Base-by-base conservation (phyloP, 2,888 invertebrate genomes). In the Venustoraphidia nigricollis region DNA sequence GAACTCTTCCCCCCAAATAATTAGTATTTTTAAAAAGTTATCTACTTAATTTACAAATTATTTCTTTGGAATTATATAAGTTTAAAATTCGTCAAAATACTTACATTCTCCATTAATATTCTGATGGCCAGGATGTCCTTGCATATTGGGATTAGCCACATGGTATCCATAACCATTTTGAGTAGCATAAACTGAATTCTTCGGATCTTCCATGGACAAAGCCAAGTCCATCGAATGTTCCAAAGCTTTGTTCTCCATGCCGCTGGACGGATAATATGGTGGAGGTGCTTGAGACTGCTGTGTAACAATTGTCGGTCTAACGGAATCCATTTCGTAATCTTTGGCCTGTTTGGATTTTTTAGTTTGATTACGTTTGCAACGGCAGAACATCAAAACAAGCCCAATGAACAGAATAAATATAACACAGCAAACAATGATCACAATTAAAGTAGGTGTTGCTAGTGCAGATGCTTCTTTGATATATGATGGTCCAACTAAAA, bases 321-420 rank as follows among this genome's bases (percentile, higher is more conserved):
- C 85, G 0, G 87, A 82, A 62, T 90, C 89, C 83, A 89, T 86
- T 70, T 91, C 91, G 64, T 90, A 90, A 65, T 91, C 90, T 67
- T 92, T 92, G 34, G 83, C 78, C 56, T 81, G 80, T 53, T 73
- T 73, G 54, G 87, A 83, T 66, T 90, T 88, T 64, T 87, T 87
- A 57, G 79, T 79, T 60, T 84, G 84, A 60, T 82, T 83, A 51
- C 84, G 77, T 58, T 85, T 85, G 66, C 90, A 87, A 51, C 86
- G 82, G 62, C 90, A 91, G 72, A 89, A 89, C 61, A 91, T 78
- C 57, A 88, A 72, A 50, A 90, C 67, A 8, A 90, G 69, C 10
- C 81, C 81, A 39, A 83, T 75, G 62, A 86, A 85, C 1, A 88
- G 68, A 5, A 86, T 72, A 57, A 87, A 83, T n/a, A 89, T 83